Conservation (phyloP, 2,888 invertebrate genomes). For the Tenthredo scrophulariae region DNA sequence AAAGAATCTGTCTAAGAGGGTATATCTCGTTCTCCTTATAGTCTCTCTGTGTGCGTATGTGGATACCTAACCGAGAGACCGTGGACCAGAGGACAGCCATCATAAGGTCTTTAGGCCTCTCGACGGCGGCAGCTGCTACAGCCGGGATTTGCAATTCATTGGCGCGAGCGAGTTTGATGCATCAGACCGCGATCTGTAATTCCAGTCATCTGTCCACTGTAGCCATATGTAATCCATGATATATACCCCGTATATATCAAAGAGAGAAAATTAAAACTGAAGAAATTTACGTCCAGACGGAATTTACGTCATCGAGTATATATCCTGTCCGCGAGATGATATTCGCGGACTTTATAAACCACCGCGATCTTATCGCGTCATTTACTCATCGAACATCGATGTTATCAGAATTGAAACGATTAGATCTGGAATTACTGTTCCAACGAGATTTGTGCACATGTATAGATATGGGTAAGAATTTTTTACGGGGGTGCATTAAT, state of each 20-base stretch:
- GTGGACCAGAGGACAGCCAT: constrained; percentile 22
- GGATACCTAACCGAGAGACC: constrained; percentile 2
- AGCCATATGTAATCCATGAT: background rate
- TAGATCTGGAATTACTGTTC: too few species aligned
- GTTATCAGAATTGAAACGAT: too few species aligned
- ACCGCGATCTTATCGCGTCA: too few species aligned
- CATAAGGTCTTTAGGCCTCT: constrained; percentile 22
- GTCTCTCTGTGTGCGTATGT: background rate
- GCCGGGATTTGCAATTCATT: constrained; percentile 53
- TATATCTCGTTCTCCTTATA: background rate
- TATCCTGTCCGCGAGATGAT: background rate
- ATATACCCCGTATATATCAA: background rate
- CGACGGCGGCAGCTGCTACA: constrained; percentile 41
- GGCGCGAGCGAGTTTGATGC: constrained; percentile 41
- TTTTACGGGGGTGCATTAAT: too few species aligned
- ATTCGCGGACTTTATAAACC: too few species aligned
- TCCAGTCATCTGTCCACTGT: constrained; percentile 3
- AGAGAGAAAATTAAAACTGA: background rate
- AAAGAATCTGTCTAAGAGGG: constrained; percentile 12
- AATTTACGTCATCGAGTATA: background rate
- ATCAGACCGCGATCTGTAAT: constrained; percentile 43
- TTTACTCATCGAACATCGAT: too few species aligned
- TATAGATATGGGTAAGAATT: too few species aligned
- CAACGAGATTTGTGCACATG: too few species aligned
- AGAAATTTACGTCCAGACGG: background rate